Evolutionary conservation across 1,140 invertebrate species (phyloP), one percentile per base, ranked within the genome.

Genomic region (Drosophila ironensis): DNA sequence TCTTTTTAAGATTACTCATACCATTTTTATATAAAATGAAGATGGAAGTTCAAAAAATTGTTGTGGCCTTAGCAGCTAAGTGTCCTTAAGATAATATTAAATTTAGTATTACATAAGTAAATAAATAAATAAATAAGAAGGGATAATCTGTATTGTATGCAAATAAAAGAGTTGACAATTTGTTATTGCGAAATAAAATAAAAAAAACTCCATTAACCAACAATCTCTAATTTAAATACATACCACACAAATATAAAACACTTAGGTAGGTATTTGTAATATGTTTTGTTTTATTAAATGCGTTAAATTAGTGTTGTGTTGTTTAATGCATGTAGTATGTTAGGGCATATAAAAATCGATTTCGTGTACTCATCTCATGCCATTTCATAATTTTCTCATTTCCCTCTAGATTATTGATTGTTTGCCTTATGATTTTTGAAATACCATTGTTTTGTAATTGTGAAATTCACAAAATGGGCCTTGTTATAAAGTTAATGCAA

Each of bases 231-330:
- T n/a, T n/a, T n/a, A n/a, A n/a, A n/a, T n/a, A n/a, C n/a, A n/a
- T n/a, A n/a, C n/a, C 28, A 30, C 30, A 6, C 4, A 11, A 28
- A n/a, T 1, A 37, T 1, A n/a, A 30, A 33, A 47, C 9, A 19
- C 7, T 5, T 24, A 1, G 22, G 8, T 38, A 2, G 12, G 47
- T 24, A 12, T 53, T 11, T 53, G 9, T 22, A 37, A 37, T 33
- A 33, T 33, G 30, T 7, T 37, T 37, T 4, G 9, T 54, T 54
- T 54, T 54, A 54, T 54, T 54, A 54, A 45, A 54, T 54, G 51
- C 40, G 19, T 45, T 54, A 45, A 54, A 42, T 35, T 44, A 54
- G 40, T 53, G 40, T 44, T 27, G 30, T 54, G 22, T 54, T 16
- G 47, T 27, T 50, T n/a, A 20, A 38, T 38, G 12, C 22, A 38